Base-by-base conservation (phyloP, 2,888 invertebrate genomes). In the Troides helena region DNA sequence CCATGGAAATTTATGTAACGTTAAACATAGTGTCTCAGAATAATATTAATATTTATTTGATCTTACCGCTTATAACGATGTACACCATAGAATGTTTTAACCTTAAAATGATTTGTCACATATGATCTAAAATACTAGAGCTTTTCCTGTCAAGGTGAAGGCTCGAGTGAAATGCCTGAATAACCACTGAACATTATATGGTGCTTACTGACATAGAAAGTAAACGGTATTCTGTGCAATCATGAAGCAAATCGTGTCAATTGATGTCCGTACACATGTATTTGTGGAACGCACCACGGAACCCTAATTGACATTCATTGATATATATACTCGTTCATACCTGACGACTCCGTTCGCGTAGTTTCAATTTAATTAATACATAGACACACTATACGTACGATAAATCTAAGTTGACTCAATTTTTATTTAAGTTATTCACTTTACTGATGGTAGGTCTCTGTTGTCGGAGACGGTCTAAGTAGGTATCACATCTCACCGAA, bases 241-340 rank as follows among this genome's bases (percentile, higher is more conserved):
- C 86, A 86, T 80, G 72, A 73, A 89, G 82, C 88, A 87, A 88
- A 89, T 85, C 87, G 82, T 83, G 86, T 83, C 89, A 91, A 91
- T 91, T 84, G 81, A 77, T 78, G 81, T 76, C 79, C 74, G 76
- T 75, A 72, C 68, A 62, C 71, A 71, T 68, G 62, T 71, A 70
- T 73, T 71, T 72, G 71, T 73, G 58, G 75, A 74, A 72, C 71
- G 77, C 71, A 64, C 50, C 46, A 68, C 23, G 43, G 57, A 57
- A 36, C 50, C 50, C 65, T 71, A 71, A 68, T 70, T 60, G 61
- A 8, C 23, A 43, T 58, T 56, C 60, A 23, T 53, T 53, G 23
- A 60, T 53, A 53, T 53, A n/a, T 53, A 46, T 46, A 46, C 46
- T 46, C 46, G 14, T 46, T 10, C 46, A 46, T 46, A 46, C 46